Conservation (phyloP, 2,888 invertebrate genomes). For the Panopea generosa region DNA sequence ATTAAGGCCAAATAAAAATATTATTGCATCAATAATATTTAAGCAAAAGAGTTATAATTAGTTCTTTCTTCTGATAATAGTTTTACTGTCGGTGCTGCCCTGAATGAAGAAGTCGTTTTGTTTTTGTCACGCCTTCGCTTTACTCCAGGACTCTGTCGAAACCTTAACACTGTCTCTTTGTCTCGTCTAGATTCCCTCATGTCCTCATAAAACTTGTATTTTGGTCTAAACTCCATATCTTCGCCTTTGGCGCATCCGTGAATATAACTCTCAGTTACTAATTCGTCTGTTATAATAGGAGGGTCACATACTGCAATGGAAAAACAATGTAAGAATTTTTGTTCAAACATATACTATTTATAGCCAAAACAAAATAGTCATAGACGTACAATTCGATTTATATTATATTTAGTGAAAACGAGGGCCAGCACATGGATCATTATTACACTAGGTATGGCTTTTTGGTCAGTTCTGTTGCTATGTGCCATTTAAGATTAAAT, state of each 20-base stretch:
- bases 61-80: constrained; percentile 50
- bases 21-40: not conserved
- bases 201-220: constrained; percentile 79
- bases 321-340: not conserved
- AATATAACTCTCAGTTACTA: constrained; percentile 63
- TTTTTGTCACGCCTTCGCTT: constrained; percentile 72
- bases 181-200: constrained; percentile 74
- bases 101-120: constrained; percentile 31
- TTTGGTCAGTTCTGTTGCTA: no score
- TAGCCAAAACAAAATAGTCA: no score
- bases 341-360: no score
- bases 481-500: no score
- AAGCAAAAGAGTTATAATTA: constrained; percentile 53
- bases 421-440: no score
- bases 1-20: no score
- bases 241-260: constrained; percentile 69
- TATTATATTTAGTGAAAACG: no score
- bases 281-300: constrained; percentile 62
- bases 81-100: constrained; percentile 33
- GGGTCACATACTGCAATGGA: constrained; percentile 60
- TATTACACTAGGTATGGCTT: no score
- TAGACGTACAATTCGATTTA: no score
- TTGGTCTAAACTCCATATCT: constrained; percentile 75
- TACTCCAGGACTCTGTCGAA: constrained; percentile 77
- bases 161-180: constrained; percentile 71